Evolutionary conservation across 2,888 invertebrate species (phyloP), one percentile per base, ranked within the genome.

Genomic region (Tholera decimalis): DNA sequence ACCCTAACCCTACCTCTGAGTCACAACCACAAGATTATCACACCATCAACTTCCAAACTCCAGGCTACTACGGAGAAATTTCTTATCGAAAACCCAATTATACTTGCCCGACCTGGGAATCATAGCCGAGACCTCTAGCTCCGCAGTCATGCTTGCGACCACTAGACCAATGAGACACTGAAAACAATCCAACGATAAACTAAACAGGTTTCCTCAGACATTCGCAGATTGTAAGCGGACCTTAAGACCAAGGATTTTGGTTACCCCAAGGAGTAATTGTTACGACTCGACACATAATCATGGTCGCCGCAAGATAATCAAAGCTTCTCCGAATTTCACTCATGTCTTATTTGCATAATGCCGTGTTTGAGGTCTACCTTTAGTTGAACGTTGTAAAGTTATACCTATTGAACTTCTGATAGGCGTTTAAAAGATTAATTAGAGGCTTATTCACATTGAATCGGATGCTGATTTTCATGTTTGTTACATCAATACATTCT

Each of bases 211-310:
- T 5, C 6, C 13, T 5, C 49, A 18, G 18, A 28, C 3, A 11
- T 30, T 24, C 18, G 11, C 15, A 7, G 13, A 33, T 41, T 39
- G 37, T 69, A 18, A 3, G 33, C 2, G 8, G n/a, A 13, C 20
- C 20, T 63, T 33, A 54, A 43, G 3, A n/a, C 18, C 33, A 44
- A 62, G 33, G 30, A 51, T 28, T 51, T 18, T 22, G 39, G 44
- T 18, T 1, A 24, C 67, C 72, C 72, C 1, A n/a, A 26, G 46
- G 67, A 8, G 39, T 41, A 50, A 50, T 71, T 71, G 18, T 28
- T 18, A 46, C 22, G 50, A 22, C 26, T 51, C 39, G 28, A 46
- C 62, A 46, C 37, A 44, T 26, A 39, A 33, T 24, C 3, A 24
- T n/a, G 26, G 28, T 51, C 30, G n/a, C 44, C 9, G 26, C 39